A percentile compares a stretch with the other conserved stretches of the same genome.
Conservation (phyloP, 2,888 invertebrate species). For the Dione juno region DNA sequence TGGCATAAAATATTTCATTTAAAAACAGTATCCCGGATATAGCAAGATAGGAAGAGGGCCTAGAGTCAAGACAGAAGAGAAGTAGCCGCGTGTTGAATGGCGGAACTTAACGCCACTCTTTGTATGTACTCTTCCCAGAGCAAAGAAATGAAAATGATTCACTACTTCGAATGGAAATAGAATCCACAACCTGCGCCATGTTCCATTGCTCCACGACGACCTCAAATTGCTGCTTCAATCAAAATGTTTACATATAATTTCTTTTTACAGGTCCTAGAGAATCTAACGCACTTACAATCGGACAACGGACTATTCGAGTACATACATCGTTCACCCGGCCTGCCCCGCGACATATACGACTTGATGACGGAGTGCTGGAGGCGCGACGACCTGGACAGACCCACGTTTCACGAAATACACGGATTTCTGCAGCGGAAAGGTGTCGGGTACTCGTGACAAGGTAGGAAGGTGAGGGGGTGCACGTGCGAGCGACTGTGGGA, state of each 20-base stretch:
- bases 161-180: not conserved
- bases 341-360: slow-evolving; percentile 92
- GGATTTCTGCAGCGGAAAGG: slow-evolving; percentile 87
- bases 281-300: slow-evolving; percentile 88
- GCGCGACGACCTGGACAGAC: slow-evolving; percentile 88
- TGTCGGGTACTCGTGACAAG: slow-evolving; percentile 62
- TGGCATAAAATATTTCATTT: no score
- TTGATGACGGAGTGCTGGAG: slow-evolving; percentile 94
- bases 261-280: slow-evolving; percentile 88
- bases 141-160: not conserved
- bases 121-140: not conserved
- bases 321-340: slow-evolving; percentile 87
- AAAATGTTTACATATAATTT: no score
- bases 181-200: no score
- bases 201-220: no score
- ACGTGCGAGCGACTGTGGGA: not conserved
- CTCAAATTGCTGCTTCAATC: no score
- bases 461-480: not conserved
- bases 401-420: slow-evolving; percentile 91
- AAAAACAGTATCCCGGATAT: no score
- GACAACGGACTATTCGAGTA: slow-evolving; percentile 84
- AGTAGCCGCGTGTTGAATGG: not conserved
- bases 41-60: not conserved
- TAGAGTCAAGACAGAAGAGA: not conserved
- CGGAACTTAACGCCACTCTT: not conserved